A percentile compares a stretch with the other conserved stretches of the same genome.
Conservation (phyloP, 2,888 invertebrate species). For the Apotomis betuletana region DNA sequence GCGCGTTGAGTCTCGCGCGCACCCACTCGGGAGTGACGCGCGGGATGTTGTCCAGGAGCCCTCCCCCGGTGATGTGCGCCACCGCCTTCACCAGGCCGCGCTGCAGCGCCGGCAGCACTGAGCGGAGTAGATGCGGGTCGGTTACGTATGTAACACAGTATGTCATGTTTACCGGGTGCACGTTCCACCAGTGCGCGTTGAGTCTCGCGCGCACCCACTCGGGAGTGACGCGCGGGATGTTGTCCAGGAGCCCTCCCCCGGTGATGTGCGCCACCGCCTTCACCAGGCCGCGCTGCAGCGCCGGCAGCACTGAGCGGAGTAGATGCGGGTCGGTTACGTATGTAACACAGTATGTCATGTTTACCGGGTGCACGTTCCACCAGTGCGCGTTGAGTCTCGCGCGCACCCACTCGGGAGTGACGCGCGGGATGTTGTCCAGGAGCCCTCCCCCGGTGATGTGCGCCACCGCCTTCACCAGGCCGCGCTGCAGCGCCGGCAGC, state of each 20-base stretch:
- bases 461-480: constrained; percentile 93
- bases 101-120: constrained; percentile 87
- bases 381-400: constrained; percentile 89
- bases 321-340: constrained; percentile 93
- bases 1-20: constrained; percentile 89
- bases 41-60: constrained; percentile 95
- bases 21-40: constrained; percentile 89
- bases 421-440: constrained; percentile 94
- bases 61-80: constrained; percentile 99
- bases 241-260: constrained; percentile 96
- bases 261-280: constrained; percentile 98
- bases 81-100: constrained; percentile 91
- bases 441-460: constrained; percentile 99
- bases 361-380: constrained; percentile 90
- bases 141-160: constrained; percentile 60
- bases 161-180: constrained; percentile 85
- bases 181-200: constrained; percentile 89
- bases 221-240: constrained; percentile 94
- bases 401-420: constrained; percentile 88
- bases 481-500: constrained; percentile 87
- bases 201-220: constrained; percentile 86
- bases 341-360: too few relatives aligned
- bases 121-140: constrained; percentile 95
- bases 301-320: constrained; percentile 89
- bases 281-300: constrained; percentile 87